These are phyloP conservation scores for Hypomesus transpacificus DNA, from an alignment of 2,113 vertebrate genomes.

Conservation along the genomic window DNA sequence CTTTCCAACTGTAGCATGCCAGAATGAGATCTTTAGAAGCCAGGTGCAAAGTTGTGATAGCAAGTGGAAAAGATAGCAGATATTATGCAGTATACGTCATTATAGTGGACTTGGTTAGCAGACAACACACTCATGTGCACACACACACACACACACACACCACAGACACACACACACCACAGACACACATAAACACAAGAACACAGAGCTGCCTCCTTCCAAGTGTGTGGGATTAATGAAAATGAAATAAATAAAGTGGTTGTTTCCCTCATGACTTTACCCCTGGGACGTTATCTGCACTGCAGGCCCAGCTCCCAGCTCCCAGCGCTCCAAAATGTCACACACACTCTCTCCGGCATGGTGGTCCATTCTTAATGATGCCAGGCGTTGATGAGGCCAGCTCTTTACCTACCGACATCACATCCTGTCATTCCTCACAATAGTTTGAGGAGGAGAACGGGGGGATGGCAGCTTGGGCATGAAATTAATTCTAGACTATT, in stretches of 20 bases:
- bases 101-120: too few species aligned
- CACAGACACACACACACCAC: too few species aligned
- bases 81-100: too few species aligned
- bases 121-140: not conserved
- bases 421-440: conserved; percentile 28
- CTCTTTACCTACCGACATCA: conserved; percentile 43
- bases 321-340: conserved; percentile 55
- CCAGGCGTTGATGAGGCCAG: conserved; percentile 40
- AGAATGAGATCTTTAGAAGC: conserved; percentile 24
- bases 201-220: conserved; percentile 33
- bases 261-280: conserved; percentile 29
- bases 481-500: not conserved
- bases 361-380: conserved; percentile 55
- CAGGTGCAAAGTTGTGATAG: conserved; percentile 54
- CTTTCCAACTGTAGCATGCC: conserved; percentile 11
- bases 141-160: too few species aligned
- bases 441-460: conserved; percentile 18
- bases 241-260: conserved; percentile 49
- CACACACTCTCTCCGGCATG: conserved; percentile 22
- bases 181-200: not conserved
- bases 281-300: conserved; percentile 49
- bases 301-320: conserved; percentile 32
- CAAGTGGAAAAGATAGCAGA: conserved; percentile 8
- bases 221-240: conserved; percentile 46
- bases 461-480: conserved; percentile 22